Evolutionary conservation across 2,888 invertebrate species (phyloP).

Genomic region (Cosmia pyralina): DNA sequence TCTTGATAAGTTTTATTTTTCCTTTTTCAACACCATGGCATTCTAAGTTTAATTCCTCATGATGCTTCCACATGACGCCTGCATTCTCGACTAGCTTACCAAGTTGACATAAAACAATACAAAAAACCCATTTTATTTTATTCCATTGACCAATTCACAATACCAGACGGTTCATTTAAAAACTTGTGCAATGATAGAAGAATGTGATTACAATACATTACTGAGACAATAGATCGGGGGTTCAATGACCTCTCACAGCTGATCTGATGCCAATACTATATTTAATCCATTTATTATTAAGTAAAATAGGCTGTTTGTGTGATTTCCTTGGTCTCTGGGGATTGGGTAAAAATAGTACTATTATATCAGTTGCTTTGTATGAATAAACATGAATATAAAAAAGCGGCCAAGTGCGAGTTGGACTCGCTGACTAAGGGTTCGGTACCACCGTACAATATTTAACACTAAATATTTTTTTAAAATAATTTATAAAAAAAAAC

Average conservation of each 20-base stretch:
- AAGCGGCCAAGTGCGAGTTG: no score
- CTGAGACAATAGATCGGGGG: constrained; percentile 61
- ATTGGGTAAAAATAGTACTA: constrained; percentile 8
- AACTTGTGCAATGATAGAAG: constrained; percentile 65
- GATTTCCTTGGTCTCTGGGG: constrained; percentile 22
- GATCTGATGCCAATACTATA: constrained; percentile 62
- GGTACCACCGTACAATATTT: no score
- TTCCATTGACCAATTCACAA: constrained; percentile 52
- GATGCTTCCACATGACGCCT: background rate
- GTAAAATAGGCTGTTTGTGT: constrained; percentile 17
- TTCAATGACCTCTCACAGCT: constrained; percentile 63
- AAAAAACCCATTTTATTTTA: constrained; percentile 34
- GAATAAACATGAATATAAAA: background rate
- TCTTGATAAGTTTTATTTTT: background rate
- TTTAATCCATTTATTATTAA: constrained; percentile 50
- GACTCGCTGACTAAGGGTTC: no score
- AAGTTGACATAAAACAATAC: constrained; percentile 18
- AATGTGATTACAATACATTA: constrained; percentile 68
- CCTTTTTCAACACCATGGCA: background rate
- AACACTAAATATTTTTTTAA: no score
- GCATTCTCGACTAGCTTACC: constrained; percentile 32
- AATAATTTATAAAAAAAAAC: no score
- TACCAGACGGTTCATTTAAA: constrained; percentile 51
- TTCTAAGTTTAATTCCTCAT: constrained; percentile 27
- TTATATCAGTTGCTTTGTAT: background rate